Percentiles rank a stretch among this genome's conserved stretches.
phyloP scores from a whole-genome alignment of 2,797 vertebrate species.

The Atherinosoma microstoma region DNA sequence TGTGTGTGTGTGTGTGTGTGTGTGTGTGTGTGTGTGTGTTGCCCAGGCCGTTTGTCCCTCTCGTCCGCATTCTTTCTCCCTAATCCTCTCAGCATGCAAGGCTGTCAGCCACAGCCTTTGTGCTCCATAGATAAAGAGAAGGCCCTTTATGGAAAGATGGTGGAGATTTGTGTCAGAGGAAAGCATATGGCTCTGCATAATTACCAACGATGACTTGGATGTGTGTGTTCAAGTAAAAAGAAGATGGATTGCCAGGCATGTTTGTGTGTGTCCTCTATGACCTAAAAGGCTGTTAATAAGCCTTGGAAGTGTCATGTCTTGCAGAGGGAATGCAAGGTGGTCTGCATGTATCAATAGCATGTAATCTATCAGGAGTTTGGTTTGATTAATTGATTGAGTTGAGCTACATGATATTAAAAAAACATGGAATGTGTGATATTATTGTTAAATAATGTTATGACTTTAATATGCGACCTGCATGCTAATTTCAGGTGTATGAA shows the following conservation, averaged over 20 bases:
- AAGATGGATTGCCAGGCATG: neutral
- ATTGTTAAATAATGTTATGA: neutral
- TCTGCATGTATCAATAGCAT: neutral
- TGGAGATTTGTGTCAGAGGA: slow-evolving; percentile 68
- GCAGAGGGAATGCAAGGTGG: neutral
- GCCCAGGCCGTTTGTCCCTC: slow-evolving; percentile 15
- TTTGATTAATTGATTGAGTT: too few species aligned
- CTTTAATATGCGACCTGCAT: neutral
- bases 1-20: too few species aligned
- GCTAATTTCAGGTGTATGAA: neutral
- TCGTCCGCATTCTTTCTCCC: slow-evolving; percentile 49
- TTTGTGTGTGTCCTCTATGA: slow-evolving; percentile 34
- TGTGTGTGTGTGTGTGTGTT: too few species aligned
- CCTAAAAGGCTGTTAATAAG: slow-evolving; percentile 25
- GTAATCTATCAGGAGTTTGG: too few species aligned
- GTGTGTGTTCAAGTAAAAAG: slow-evolving; percentile 25
- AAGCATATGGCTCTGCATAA: slow-evolving; percentile 68
- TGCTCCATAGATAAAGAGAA: slow-evolving; percentile 63
- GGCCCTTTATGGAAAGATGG: slow-evolving; percentile 62
- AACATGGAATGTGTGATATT: too few species aligned
- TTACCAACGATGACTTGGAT: slow-evolving; percentile 24
- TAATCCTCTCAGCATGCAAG: slow-evolving; percentile 65
- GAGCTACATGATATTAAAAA: too few species aligned
- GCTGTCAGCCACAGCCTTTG: slow-evolving; percentile 53
- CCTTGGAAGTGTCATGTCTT: neutral